Conservation (phyloP, 2,797 vertebrate genomes). For the Myotis pilosus region DNA sequence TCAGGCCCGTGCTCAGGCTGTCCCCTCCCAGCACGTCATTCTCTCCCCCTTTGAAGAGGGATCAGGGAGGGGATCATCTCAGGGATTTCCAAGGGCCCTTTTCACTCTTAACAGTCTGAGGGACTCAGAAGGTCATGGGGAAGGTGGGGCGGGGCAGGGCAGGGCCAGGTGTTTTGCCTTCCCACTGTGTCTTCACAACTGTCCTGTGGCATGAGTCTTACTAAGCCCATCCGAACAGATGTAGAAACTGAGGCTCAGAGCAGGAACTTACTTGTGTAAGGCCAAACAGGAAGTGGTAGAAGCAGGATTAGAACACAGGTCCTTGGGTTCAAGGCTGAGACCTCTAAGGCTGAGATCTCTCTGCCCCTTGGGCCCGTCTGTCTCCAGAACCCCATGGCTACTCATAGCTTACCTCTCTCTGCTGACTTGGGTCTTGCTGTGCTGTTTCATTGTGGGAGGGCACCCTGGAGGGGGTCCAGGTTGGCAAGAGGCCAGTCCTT, state of each 20-base stretch:
- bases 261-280: neutral
- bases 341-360: neutral
- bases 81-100: neutral
- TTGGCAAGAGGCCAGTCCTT: conserved; percentile 7
- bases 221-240: neutral
- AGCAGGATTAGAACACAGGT: neutral
- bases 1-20: neutral
- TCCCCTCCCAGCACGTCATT: neutral
- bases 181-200: neutral
- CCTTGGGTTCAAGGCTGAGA: neutral
- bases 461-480: conserved; percentile 15
- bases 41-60: neutral
- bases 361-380: neutral
- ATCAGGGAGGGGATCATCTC: neutral
- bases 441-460: conserved; percentile 35
- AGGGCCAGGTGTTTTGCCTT: neutral
- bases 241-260: conserved; percentile 1
- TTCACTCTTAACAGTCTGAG: neutral
- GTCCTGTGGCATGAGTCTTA: neutral
- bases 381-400: neutral
- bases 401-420: neutral
- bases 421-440: neutral
- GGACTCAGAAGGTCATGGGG: neutral
- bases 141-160: neutral
- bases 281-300: neutral